phyloP scores from a whole-genome alignment of 2,888 invertebrate species.

The Polymixis flavicincta region DNA sequence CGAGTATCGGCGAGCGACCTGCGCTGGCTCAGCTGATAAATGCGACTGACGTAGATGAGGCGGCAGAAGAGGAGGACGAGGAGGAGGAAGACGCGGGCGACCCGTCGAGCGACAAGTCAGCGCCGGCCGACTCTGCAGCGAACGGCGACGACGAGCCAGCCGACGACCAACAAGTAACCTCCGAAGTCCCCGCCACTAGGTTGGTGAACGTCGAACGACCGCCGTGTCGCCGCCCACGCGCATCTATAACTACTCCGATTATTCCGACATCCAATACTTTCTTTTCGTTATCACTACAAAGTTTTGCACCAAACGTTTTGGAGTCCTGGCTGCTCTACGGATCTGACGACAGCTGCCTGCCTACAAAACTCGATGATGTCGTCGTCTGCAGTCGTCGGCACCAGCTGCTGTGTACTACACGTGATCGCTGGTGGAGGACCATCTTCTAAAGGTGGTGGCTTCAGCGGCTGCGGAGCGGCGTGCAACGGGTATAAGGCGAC shows the following conservation, averaged over 20 bases:
- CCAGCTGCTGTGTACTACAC: conserved; percentile 12
- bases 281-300: conserved; percentile 87
- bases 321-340: conserved; percentile 52
- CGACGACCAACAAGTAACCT: conserved; percentile 83
- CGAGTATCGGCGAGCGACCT: conserved; percentile 80
- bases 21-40: conserved; percentile 83
- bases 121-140: conserved; percentile 75
- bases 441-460: conserved; percentile 13
- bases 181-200: conserved; percentile 88
- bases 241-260: conserved; percentile 83
- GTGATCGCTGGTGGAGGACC: conserved; percentile 39
- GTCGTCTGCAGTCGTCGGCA: conserved; percentile 12
- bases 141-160: conserved; percentile 76
- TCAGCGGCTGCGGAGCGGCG: conserved; percentile 24
- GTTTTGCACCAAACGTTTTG: conserved; percentile 85
- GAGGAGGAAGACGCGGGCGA: conserved; percentile 75
- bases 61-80: conserved; percentile 76
- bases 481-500: conserved; percentile 48
- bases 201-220: conserved; percentile 88
- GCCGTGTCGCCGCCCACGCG: conserved; percentile 84
- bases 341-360: conserved; percentile 33
- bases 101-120: conserved; percentile 76
- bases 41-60: conserved; percentile 88
- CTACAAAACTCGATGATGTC: conserved; percentile 19
- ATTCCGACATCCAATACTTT: conserved; percentile 75